phyloP scores from a whole-genome alignment of 2,113 vertebrate genomes.

The Thunnus thynnus region DNA sequence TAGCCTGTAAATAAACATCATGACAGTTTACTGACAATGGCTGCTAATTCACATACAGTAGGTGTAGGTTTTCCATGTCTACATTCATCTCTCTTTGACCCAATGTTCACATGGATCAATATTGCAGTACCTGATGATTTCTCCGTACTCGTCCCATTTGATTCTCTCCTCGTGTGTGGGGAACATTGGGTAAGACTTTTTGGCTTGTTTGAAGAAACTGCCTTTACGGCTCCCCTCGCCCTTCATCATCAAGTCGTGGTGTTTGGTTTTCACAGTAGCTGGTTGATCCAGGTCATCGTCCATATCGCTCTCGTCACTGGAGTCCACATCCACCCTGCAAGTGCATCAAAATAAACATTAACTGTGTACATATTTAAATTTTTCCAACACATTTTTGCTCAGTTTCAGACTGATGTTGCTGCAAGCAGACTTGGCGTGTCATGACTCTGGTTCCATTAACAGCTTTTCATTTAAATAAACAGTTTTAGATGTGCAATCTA shows the following conservation, averaged over 20 bases:
- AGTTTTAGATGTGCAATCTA: too few species aligned
- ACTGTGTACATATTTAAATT: not conserved
- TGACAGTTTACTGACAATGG: not conserved
- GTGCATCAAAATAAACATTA: slow-evolving; percentile 17
- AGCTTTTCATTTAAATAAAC: too few species aligned
- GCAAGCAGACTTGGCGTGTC: not conserved
- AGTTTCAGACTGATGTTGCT: not conserved
- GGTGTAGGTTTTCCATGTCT: not conserved
- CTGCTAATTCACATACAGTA: not conserved
- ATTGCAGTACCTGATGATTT: slow-evolving; percentile 94
- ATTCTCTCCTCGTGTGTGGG: slow-evolving; percentile 96
- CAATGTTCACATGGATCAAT: not conserved
- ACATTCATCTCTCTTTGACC: not conserved
- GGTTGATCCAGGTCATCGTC: slow-evolving; percentile 97
- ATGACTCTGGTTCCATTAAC: too few species aligned
- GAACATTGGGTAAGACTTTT: slow-evolving; percentile 99
- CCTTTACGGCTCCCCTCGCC: slow-evolving; percentile 95
- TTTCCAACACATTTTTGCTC: slow-evolving; percentile 12
- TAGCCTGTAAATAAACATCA: slow-evolving; percentile 81
- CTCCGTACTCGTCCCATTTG: slow-evolving; percentile 99
- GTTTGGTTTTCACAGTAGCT: slow-evolving; percentile 91
- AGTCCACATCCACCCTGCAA: slow-evolving; percentile 94
- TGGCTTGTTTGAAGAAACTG: slow-evolving; percentile 99
- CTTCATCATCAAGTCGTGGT: slow-evolving; percentile 99
- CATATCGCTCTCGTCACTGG: slow-evolving; percentile 96